Percentiles rank a stretch among this genome's conserved stretches.
Evolutionary conservation across 2,113 vertebrate species (phyloP).

Genomic region (Vanacampus margaritifer): DNA sequence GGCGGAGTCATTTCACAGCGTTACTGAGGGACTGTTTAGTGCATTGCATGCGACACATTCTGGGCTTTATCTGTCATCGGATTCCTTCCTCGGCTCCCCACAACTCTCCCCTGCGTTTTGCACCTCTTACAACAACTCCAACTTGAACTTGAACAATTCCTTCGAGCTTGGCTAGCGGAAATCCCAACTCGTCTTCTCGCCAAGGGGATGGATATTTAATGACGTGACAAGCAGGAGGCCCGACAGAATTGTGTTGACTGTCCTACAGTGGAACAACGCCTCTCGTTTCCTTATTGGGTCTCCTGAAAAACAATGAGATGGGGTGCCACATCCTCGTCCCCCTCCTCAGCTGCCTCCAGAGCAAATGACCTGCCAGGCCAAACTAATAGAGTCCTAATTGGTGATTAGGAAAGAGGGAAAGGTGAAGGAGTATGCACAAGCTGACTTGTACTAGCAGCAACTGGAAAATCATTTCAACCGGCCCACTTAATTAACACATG

Average conservation of each 20-base stretch:
- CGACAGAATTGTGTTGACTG: slow-evolving; percentile 75
- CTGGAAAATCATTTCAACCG: not conserved
- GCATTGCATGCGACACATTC: slow-evolving; percentile 56
- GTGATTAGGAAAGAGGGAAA: slow-evolving; percentile 87
- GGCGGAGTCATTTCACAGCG: slow-evolving; percentile 82
- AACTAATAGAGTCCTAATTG: slow-evolving; percentile 99
- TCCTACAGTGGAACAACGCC: slow-evolving; percentile 66
- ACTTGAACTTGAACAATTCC: slow-evolving; percentile 91
- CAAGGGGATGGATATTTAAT: slow-evolving; percentile 91
- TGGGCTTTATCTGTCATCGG: slow-evolving; percentile 49
- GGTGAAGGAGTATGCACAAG: slow-evolving; percentile 63
- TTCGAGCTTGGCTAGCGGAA: slow-evolving; percentile 93
- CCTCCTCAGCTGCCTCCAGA: slow-evolving; percentile 78
- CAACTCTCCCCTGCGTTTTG: slow-evolving; percentile 22
- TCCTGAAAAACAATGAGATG: slow-evolving; percentile 79
- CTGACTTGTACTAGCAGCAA: slow-evolving; percentile 42
- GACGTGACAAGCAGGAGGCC: slow-evolving; percentile 90
- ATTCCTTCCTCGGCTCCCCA: slow-evolving; percentile 24
- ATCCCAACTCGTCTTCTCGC: slow-evolving; percentile 79
- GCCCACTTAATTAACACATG: not conserved
- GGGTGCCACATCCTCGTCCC: slow-evolving; percentile 82
- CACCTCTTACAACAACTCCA: slow-evolving; percentile 23
- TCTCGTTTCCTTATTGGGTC: slow-evolving; percentile 47
- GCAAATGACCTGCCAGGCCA: slow-evolving; percentile 93
- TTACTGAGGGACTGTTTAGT: slow-evolving; percentile 55